phyloP scores from a whole-genome alignment of 2,113 vertebrate species.

The Lota lota region DNA sequence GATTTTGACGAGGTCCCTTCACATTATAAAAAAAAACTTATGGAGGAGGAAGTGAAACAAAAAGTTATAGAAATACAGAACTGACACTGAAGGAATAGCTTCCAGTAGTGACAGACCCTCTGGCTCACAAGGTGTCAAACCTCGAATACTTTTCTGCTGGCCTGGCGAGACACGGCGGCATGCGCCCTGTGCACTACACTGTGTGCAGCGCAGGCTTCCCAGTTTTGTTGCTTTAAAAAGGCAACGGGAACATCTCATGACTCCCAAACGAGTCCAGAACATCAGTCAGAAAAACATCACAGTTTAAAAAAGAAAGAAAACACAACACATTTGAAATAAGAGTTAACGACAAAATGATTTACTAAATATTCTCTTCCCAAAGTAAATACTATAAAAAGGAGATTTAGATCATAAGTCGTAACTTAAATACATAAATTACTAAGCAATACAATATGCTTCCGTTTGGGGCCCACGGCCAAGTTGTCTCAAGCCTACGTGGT shows the following conservation, averaged over 20 bases:
- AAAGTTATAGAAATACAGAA: slow-evolving; percentile 14
- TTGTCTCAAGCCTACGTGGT: slow-evolving; percentile 34
- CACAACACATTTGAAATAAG: neutral
- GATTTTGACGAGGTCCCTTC: slow-evolving; percentile 40
- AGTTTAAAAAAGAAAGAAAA: slow-evolving; percentile 11
- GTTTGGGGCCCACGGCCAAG: slow-evolving; percentile 41
- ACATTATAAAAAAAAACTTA: slow-evolving; percentile 38
- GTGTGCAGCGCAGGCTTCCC: neutral
- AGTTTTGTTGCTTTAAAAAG: slow-evolving; percentile 41
- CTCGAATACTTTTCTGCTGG: slow-evolving; percentile 20
- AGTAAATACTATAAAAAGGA: slow-evolving; percentile 63
- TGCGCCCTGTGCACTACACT: slow-evolving; percentile 3
- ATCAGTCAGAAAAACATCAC: slow-evolving; percentile 27
- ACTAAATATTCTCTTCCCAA: slow-evolving; percentile 30
- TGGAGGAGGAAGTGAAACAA: slow-evolving; percentile 19
- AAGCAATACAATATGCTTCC: slow-evolving; percentile 53
- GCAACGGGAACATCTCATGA: slow-evolving; percentile 29
- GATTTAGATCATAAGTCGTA: slow-evolving; percentile 67
- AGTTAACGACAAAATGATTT: neutral
- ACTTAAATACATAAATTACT: slow-evolving; percentile 80
- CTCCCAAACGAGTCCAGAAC: slow-evolving; percentile 40
- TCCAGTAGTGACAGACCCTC: slow-evolving; percentile 25
- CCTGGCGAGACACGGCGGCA: slow-evolving; percentile 19
- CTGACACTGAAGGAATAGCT: slow-evolving; percentile 31
- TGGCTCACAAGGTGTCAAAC: slow-evolving; percentile 35